Evolutionary conservation across 2,888 invertebrate species (phyloP).

Genomic region (Oscheius sp.): DNA sequence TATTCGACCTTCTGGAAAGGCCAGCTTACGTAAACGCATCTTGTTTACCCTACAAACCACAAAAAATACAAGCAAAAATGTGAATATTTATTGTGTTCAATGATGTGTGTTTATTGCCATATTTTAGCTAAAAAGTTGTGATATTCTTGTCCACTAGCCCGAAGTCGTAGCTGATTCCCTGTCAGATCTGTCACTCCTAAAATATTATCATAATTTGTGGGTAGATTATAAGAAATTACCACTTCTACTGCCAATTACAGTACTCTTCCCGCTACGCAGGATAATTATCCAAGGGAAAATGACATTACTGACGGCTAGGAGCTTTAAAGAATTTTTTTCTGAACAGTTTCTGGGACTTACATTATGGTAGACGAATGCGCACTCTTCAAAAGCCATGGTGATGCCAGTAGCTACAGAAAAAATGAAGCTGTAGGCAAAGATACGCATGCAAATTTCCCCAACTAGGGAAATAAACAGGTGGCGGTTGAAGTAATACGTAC

Average conservation of each 20-base stretch:
- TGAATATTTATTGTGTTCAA: too few relatives aligned
- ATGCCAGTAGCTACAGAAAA: not conserved
- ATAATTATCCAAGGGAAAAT: not conserved
- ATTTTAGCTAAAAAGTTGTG: too few relatives aligned
- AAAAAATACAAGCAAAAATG: too few relatives aligned
- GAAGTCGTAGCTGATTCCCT: not conserved
- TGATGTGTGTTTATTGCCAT: too few relatives aligned
- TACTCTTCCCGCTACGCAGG: not conserved
- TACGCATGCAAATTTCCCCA: not conserved
- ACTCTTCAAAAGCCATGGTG: not conserved
- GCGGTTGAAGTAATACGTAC: not conserved
- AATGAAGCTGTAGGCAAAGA: not conserved
- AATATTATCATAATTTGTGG: too few relatives aligned
- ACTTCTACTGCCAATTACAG: too few relatives aligned
- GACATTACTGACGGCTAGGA: slow-evolving; percentile 1
- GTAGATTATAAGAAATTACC: too few relatives aligned
- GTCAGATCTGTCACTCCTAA: slow-evolving; percentile 2
- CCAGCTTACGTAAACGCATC: too few relatives aligned
- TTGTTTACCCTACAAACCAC: too few relatives aligned
- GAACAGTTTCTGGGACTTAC: not conserved
- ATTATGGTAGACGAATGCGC: not conserved
- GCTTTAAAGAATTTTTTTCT: too few relatives aligned
- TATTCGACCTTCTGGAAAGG: too few relatives aligned
- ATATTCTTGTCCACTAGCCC: too few relatives aligned
- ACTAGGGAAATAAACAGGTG: slow-evolving; percentile 1